These are phyloP conservation scores for Sclerodermus sp. DNA, from an alignment of 2,888 invertebrate genomes.

Conservation along the genomic window DNA sequence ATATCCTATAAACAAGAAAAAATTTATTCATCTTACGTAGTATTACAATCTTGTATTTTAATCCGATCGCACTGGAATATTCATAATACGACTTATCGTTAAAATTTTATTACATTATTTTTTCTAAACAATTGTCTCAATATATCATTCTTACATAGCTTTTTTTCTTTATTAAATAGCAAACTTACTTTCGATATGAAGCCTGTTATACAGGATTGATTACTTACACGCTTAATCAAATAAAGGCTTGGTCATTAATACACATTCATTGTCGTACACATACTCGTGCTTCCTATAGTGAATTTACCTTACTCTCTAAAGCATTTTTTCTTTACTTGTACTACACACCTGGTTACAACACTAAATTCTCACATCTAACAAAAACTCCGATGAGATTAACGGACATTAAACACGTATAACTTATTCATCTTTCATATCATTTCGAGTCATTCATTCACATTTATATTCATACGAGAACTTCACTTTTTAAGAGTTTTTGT, in stretches of 20 bases:
- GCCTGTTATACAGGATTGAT: background rate
- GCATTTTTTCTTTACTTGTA: too few species aligned
- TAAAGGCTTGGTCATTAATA: too few species aligned
- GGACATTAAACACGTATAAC: slow-evolving; percentile 6
- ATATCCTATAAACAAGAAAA: slow-evolving; percentile 25
- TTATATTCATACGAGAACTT: slow-evolving; percentile 9
- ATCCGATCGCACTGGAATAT: slow-evolving; percentile 20
- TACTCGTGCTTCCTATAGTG: too few species aligned
- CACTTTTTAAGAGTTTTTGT: slow-evolving; percentile 2
- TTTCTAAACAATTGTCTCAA: background rate
- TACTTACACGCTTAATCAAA: too few species aligned
- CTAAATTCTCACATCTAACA: slow-evolving; percentile 6
- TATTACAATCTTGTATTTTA: slow-evolving; percentile 16
- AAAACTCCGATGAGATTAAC: slow-evolving; percentile 8
- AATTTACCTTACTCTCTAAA: too few species aligned
- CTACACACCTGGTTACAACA: background rate
- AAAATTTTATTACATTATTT: too few species aligned
- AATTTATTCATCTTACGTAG: slow-evolving; percentile 25
- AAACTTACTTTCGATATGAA: slow-evolving; percentile 25
- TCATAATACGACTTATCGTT: too few species aligned
- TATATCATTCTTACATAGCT: background rate
- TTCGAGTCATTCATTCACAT: too few species aligned
- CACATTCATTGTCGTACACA: too few species aligned
- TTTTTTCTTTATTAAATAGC: slow-evolving; percentile 7
- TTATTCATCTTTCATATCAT: background rate